phyloP scores from a whole-genome alignment of 2,888 invertebrate species.

The Chrysolina oricalcia region DNA sequence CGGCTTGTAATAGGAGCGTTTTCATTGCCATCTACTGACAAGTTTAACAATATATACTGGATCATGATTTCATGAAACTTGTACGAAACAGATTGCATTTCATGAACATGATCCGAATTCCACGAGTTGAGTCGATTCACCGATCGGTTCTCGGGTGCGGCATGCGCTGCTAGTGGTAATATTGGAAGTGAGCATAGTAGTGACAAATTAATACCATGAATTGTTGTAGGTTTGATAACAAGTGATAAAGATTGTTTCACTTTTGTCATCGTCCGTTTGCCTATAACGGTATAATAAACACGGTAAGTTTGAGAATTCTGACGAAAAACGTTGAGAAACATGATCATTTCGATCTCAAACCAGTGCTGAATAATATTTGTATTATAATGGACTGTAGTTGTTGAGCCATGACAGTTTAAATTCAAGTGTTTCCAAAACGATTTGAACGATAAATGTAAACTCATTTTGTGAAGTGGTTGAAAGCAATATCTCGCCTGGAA shows the following conservation, averaged over 20 bases:
- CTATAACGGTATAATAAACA: conserved; percentile 60
- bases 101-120: too few relatives aligned
- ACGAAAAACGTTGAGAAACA: conserved; percentile 58
- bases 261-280: conserved; percentile 62
- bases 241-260: conserved; percentile 58
- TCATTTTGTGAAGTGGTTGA: conserved; percentile 57
- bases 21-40: too few relatives aligned
- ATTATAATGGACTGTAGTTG: conserved; percentile 57
- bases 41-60: too few relatives aligned
- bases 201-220: conserved; percentile 45
- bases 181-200: conserved; percentile 56
- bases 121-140: neutral
- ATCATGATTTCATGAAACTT: too few relatives aligned
- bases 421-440: conserved; percentile 66
- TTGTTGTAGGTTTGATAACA: conserved; percentile 45
- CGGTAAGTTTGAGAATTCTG: conserved; percentile 65
- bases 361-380: conserved; percentile 62
- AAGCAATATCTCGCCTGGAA: conserved; percentile 45
- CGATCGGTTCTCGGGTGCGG: conserved; percentile 55
- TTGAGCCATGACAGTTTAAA: conserved; percentile 71
- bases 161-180: conserved; percentile 58
- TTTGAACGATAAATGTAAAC: conserved; percentile 57
- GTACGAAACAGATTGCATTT: too few relatives aligned
- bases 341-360: conserved; percentile 58
- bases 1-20: too few relatives aligned